These are phyloP conservation scores for Anastrepha obliqua DNA, from an alignment of 1,140 invertebrate species.

Conservation along the genomic window DNA sequence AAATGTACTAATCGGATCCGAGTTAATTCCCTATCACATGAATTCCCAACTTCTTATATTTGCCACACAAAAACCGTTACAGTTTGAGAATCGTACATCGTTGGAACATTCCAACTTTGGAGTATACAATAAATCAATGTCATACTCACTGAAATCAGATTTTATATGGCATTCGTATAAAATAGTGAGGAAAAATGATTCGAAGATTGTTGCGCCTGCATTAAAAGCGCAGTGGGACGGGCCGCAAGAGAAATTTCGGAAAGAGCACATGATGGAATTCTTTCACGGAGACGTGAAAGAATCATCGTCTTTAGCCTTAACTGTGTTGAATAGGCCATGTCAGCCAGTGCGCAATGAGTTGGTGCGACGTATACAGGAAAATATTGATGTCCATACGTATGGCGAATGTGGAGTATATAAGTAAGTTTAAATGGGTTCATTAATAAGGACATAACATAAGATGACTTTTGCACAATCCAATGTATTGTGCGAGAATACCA, in stretches of 20 bases:
- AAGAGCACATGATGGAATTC: no score
- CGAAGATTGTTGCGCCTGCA: neutral
- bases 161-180: neutral
- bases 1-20: neutral
- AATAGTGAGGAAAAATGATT: neutral
- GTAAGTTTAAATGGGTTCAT: neutral
- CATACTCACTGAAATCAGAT: slow-evolving; percentile 30
- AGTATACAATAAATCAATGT: neutral
- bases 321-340: neutral
- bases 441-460: no score
- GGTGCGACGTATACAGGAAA: neutral
- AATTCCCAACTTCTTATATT: neutral
- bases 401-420: neutral
- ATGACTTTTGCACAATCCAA: no score
- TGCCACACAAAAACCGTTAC: slow-evolving; percentile 8
- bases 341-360: neutral
- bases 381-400: slow-evolving; percentile 38
- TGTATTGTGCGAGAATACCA: no score
- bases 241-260: neutral
- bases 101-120: neutral
- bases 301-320: neutral
- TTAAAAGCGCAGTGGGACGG: neutral
- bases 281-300: neutral
- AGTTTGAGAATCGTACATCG: neutral
- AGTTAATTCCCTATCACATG: neutral